phyloP scores from a whole-genome alignment of 2,797 vertebrate genomes.

The Platyrinchus mystaceus region DNA sequence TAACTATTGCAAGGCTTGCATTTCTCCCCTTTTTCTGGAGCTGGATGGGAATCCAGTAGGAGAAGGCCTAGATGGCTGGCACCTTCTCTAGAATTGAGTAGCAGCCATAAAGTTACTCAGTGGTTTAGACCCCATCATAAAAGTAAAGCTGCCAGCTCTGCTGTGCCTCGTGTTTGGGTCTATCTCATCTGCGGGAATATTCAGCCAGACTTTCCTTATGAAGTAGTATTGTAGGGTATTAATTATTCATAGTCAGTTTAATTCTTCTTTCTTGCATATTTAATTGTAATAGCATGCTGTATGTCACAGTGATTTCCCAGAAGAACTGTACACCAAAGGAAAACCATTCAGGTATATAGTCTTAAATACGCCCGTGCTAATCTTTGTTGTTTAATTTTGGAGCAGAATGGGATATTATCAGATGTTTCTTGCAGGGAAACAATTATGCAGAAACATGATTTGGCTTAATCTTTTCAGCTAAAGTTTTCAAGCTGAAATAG shows the following conservation, averaged over 20 bases:
- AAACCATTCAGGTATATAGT: constrained; percentile 44
- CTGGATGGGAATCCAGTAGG: background rate
- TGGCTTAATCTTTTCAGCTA: background rate
- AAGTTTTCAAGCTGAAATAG: constrained; percentile 30
- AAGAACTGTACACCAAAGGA: constrained; percentile 60
- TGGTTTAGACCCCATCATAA: background rate
- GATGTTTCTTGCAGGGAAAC: constrained; percentile 31
- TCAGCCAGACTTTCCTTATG: constrained; percentile 48
- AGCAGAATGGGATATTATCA: constrained; percentile 37
- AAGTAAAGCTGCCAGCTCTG: background rate
- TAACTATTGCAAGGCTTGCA: background rate
- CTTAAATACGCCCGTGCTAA: constrained; percentile 19
- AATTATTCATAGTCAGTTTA: constrained; percentile 63
- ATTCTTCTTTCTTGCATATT: constrained; percentile 67
- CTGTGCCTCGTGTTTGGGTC: background rate
- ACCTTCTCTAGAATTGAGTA: background rate
- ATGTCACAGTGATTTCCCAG: constrained; percentile 64
- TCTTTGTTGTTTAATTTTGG: constrained; percentile 54
- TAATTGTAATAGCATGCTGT: constrained; percentile 64
- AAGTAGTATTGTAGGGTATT: constrained; percentile 45
- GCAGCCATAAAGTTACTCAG: background rate
- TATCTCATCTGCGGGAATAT: constrained; percentile 6
- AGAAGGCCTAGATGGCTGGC: background rate
- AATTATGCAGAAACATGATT: constrained; percentile 45
- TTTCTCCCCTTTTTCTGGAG: background rate